Base-by-base conservation (phyloP, 2,113 vertebrate species). In the Strix uralensis region DNA sequence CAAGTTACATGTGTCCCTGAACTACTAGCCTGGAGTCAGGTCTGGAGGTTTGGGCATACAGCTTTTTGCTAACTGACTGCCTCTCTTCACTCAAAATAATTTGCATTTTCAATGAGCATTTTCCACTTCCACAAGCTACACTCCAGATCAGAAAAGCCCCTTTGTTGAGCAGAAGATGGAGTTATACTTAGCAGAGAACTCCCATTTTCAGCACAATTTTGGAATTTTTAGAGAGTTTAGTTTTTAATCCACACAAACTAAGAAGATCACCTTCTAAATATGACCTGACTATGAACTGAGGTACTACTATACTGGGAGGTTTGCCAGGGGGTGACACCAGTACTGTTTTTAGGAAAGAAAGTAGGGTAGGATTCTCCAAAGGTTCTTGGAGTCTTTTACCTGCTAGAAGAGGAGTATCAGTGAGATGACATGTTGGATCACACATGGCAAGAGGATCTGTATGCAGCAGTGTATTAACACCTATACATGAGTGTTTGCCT, bases 391-490 rank as follows among this genome's bases (percentile, higher is more conserved):
- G 15, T 38, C 40, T 51, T 57, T 22, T 10, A 75, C 27, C 42
- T 62, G 38, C 16, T 36, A 36, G 34, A 67, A 84, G 47, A 83
- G 44, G 9, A 73, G 27, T 15, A 59, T 32, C 46, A 54, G 42
- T 10, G 10, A 71, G 47, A 75, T 19, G 9, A 13, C 23, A 42
- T 3, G 2, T 52, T n/a, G 55, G 15, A 51, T 42, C 40, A 51
- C 0, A 2, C 15, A n/a, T 0, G 0, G 29, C 16, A 47, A 81
- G 61, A n/a, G 25, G 1, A 30, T 77, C 22, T 34, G 11, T 36
- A 42, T 22, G 34, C 23, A 62, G 30, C 42, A 75, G 30, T 5
- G 5, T 67, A n/a, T 19, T 42, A 69, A 55, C 15, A 67, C 25
- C 61, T 30, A 27, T 3, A 59, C 7, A 9, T 40, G 40, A 40